These are phyloP conservation scores for Hassar affinis DNA, from an alignment of 2,113 vertebrate species.

Conservation along the genomic window DNA sequence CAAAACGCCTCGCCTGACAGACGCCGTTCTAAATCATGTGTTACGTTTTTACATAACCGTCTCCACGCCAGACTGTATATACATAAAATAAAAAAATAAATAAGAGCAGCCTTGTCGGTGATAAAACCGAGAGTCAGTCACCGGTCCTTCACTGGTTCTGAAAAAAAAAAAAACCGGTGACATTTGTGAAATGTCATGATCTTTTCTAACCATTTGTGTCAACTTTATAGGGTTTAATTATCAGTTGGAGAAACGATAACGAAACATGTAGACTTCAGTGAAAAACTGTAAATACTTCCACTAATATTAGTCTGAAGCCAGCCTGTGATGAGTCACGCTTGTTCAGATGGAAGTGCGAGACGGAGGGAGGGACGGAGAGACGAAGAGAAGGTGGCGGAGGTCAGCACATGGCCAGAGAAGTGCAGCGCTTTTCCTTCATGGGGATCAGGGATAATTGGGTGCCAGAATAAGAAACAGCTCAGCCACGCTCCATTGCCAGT, in stretches of 20 bases:
- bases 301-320: not conserved
- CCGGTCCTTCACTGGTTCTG: slow-evolving; percentile 57
- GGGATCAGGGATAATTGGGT: slow-evolving; percentile 68
- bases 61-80: too few relatives aligned
- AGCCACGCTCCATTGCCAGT: slow-evolving; percentile 42
- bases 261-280: slow-evolving; percentile 5
- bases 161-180: slow-evolving; percentile 61
- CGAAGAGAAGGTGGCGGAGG: slow-evolving; percentile 41
- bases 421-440: slow-evolving; percentile 48
- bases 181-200: slow-evolving; percentile 73
- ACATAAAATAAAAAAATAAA: too few relatives aligned
- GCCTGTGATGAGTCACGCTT: slow-evolving; percentile 16
- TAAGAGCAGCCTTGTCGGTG: not conserved
- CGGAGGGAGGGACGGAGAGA: slow-evolving; percentile 30
- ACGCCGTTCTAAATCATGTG: too few relatives aligned
- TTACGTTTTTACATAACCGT: too few relatives aligned
- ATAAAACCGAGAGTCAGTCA: slow-evolving; percentile 29
- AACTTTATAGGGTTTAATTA: slow-evolving; percentile 61
- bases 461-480: slow-evolving; percentile 58
- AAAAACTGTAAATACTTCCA: not conserved
- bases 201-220: slow-evolving; percentile 69
- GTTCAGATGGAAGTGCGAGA: slow-evolving; percentile 32
- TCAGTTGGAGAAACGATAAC: slow-evolving; percentile 58
- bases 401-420: slow-evolving; percentile 52
- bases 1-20: too few relatives aligned